Conservation (phyloP, 2,888 invertebrate species). For the Agrochola litura region DNA sequence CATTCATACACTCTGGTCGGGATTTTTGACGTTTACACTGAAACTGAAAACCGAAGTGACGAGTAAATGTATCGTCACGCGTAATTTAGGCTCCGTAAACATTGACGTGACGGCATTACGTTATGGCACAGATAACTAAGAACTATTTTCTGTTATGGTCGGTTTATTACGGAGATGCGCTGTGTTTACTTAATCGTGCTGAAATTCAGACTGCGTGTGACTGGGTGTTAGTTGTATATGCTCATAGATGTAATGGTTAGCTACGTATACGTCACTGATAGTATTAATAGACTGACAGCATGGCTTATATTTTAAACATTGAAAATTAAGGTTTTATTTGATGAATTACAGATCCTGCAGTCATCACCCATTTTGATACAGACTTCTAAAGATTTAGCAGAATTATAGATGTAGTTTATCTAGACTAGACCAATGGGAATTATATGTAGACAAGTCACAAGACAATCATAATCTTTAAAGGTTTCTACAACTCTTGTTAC, state of each 20-base stretch:
- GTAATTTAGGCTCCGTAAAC: slow-evolving; percentile 76
- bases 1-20: slow-evolving; percentile 10
- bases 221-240: slow-evolving; percentile 9
- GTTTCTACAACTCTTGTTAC: slow-evolving; percentile 18
- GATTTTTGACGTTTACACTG: slow-evolving; percentile 38
- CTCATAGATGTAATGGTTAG: not conserved
- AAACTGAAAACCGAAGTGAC: slow-evolving; percentile 67
- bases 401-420: not conserved
- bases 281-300: slow-evolving; percentile 33
- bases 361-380: not conserved
- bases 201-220: slow-evolving; percentile 41
- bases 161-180: slow-evolving; percentile 39
- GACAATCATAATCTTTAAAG: not conserved
- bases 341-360: slow-evolving; percentile 8
- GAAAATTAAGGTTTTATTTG: slow-evolving; percentile 9
- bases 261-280: slow-evolving; percentile 15
- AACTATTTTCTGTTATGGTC: slow-evolving; percentile 51
- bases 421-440: not conserved
- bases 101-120: slow-evolving; percentile 55
- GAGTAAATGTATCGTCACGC: slow-evolving; percentile 73
- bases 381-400: not conserved
- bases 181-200: slow-evolving; percentile 37
- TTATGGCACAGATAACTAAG: slow-evolving; percentile 39
- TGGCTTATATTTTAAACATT: slow-evolving; percentile 47
- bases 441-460: not conserved